Base-by-base conservation (phyloP, 2,113 vertebrate species). In the Prolemur simus region DNA sequence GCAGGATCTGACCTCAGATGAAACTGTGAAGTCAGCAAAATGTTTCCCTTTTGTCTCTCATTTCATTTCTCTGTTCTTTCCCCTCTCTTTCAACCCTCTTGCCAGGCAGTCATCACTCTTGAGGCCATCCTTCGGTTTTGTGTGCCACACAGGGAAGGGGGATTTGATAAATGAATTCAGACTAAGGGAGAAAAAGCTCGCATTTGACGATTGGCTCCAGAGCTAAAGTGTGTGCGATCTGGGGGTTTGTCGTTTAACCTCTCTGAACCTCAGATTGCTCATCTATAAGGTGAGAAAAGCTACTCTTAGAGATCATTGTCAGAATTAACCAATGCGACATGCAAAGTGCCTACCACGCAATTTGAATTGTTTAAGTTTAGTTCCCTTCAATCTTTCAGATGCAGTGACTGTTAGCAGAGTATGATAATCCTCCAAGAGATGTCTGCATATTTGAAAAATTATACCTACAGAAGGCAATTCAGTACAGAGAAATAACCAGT, bases 1-100 rank as follows among this genome's bases (percentile, higher is more conserved):
- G 49, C 93, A 83, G 91, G 89, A 89, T 95, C 86, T 37, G 21
- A 95, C 95, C 88, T 94, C 91, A 29, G 63, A 94, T 91, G 89
- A 96, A 97, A 95, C 8, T 64, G 83, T 60, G 10, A 87, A 91
- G 93, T 96, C 96, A 97, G 96, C 96, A 94, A 87, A 92, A 91
- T 58, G 77, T 95, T 95, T 91, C 91, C 49, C 74, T 95, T 93
- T 71, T 37, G 78, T 93, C 89, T 95, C 63, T 87, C 52, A 9
- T 84, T 95, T 95, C 82, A 58, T 82, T 68, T 92, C 88, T 98
- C 87, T 86, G 85, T 81, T 96, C 49, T 73, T 42, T 39, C 49
- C 56, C 14, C 73, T 87, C 45, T 14, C 49, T 94, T 94, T 88
- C 56, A 83, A 77, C 60, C 58, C 54, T 91, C 81, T 56, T 76